phyloP scores from a whole-genome alignment of 2,113 vertebrate genomes.

The Apteryx owenii region DNA sequence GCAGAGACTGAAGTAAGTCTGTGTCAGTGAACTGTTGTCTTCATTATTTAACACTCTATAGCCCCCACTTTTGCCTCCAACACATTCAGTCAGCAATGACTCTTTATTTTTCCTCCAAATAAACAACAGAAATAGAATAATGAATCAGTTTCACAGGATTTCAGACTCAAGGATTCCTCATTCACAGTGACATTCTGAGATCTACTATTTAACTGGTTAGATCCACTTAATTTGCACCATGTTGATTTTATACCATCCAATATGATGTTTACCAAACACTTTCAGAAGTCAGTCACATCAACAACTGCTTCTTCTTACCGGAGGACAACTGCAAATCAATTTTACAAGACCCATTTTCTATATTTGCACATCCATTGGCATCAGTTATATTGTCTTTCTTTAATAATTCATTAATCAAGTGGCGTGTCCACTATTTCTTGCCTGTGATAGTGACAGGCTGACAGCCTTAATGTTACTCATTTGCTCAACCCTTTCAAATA shows the following conservation, averaged over 20 bases:
- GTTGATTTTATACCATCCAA: neutral
- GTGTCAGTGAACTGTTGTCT: neutral
- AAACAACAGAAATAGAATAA: neutral
- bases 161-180: neutral
- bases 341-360: neutral
- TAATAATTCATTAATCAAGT: neutral
- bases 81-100: neutral
- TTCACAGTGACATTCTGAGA: neutral
- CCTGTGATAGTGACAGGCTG: neutral
- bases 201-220: neutral
- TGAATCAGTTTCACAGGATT: neutral
- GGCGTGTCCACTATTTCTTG: neutral
- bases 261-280: accelerated
- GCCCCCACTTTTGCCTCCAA: neutral
- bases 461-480: neutral
- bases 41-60: neutral
- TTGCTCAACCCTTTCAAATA: neutral
- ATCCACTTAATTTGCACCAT: neutral
- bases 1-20: neutral
- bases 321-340: neutral
- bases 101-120: neutral
- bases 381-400: neutral
- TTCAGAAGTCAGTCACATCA: neutral
- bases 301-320: neutral
- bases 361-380: neutral